Conservation (phyloP, 2,888 invertebrate species). For the Tiliacea aurago region DNA sequence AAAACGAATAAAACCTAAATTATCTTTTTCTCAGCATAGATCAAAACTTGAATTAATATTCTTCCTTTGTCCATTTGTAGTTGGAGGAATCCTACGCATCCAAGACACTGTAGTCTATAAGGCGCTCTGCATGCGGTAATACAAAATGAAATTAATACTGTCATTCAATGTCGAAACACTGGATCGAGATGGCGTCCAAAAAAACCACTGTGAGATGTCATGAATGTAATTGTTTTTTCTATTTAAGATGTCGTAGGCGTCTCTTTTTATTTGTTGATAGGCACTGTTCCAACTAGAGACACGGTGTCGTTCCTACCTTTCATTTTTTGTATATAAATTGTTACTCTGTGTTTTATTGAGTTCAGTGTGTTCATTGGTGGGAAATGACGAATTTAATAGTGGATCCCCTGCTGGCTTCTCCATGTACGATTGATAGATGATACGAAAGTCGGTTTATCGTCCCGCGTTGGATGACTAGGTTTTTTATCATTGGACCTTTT, state of each 20-base stretch:
- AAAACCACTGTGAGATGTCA: constrained; percentile 77
- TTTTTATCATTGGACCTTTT: constrained; percentile 80
- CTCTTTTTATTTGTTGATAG: constrained; percentile 74
- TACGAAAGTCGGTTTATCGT: constrained; percentile 79
- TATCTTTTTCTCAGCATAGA: too few relatives aligned
- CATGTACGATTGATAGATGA: constrained; percentile 88
- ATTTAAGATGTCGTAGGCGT: constrained; percentile 76
- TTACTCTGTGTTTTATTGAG: constrained; percentile 43
- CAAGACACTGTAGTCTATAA: constrained; percentile 28
- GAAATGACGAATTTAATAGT: constrained; percentile 81
- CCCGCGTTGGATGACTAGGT: constrained; percentile 73
- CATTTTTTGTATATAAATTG: constrained; percentile 4
- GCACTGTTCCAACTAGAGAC: constrained; percentile 64
- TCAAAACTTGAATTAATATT: constrained; percentile 6
- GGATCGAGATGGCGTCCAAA: constrained; percentile 72
- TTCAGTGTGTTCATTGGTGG: constrained; percentile 58
- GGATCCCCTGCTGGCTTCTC: constrained; percentile 81
- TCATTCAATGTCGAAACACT: constrained; percentile 81
- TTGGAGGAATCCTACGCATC: constrained; percentile 9
- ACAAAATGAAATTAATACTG: constrained; percentile 80
- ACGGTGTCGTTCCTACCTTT: constrained; percentile 45
- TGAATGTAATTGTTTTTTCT: constrained; percentile 83
- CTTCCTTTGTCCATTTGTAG: neutral
- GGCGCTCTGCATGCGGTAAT: constrained; percentile 64
- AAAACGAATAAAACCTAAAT: too few relatives aligned